phyloP scores from a whole-genome alignment of 2,113 vertebrate genomes.

The Antennarius striatus region DNA sequence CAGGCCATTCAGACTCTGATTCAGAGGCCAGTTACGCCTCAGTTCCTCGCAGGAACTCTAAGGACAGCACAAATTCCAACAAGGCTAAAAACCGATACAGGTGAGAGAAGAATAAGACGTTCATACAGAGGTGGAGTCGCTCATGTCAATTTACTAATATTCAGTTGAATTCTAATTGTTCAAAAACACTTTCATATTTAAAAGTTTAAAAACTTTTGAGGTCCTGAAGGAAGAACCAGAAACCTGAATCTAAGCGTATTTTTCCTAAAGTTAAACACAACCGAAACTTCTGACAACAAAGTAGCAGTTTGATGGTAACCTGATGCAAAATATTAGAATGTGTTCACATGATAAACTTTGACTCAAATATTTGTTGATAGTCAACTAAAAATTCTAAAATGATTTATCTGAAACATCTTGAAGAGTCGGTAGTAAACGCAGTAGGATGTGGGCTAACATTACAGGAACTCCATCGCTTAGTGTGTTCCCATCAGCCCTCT shows the following conservation, averaged over 20 bases:
- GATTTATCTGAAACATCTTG: neutral
- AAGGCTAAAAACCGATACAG: slow-evolving; percentile 35
- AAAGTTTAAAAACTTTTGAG: neutral
- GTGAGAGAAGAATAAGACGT: slow-evolving; percentile 46
- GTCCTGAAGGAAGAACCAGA: neutral
- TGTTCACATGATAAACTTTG: neutral
- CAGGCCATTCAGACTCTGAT: slow-evolving; percentile 70
- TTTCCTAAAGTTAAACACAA: neutral
- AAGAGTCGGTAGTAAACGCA: too few species aligned
- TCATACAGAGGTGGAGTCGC: neutral
- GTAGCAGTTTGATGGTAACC: neutral
- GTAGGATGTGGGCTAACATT: too few species aligned
- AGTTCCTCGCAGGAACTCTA: slow-evolving; percentile 42
- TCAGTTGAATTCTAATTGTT: too few species aligned
- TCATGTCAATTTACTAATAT: neutral
- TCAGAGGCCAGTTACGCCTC: slow-evolving; percentile 75
- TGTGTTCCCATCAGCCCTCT: too few species aligned
- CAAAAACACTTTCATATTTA: neutral
- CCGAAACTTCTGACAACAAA: slow-evolving; percentile 14
- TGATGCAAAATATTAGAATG: neutral
- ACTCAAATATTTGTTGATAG: neutral
- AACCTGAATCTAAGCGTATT: neutral
- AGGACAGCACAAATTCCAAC: slow-evolving; percentile 28
- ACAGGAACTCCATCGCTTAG: too few species aligned
- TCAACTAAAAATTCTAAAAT: neutral